Percentiles rank a stretch among this genome's conserved stretches.
Conservation (phyloP, 2,113 vertebrate genomes). For the Siniperca chuatsi region DNA sequence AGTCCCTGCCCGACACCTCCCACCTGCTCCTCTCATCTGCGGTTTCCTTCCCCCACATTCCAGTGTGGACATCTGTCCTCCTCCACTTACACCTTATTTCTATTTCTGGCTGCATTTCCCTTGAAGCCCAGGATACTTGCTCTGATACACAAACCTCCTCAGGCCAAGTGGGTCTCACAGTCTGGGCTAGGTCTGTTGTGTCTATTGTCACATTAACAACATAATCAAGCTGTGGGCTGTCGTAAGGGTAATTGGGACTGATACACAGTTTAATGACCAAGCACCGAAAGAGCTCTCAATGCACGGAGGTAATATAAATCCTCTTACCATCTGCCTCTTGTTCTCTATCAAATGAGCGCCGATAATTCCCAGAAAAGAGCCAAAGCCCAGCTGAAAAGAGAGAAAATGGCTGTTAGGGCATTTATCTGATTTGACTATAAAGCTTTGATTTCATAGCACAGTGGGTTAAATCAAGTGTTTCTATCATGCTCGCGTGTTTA, state of each 20-base stretch:
- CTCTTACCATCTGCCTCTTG: conserved; percentile 98
- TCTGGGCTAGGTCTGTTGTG: conserved; percentile 8
- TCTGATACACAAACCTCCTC: conserved; percentile 46
- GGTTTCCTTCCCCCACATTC: conserved; percentile 76
- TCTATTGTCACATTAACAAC: conserved; percentile 25
- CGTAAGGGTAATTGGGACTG: conserved; percentile 23
- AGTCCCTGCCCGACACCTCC: conserved; percentile 30
- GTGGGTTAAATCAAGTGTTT: conserved; percentile 2
- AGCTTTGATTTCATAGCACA: conserved; percentile 9
- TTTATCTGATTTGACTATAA: conserved; percentile 28
- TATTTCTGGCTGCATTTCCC: conserved; percentile 80
- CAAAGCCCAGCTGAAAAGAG: conserved; percentile 94
- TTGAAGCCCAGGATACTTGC: conserved; percentile 59
- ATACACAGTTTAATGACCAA: conserved; percentile 21
- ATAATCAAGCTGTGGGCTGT: conserved; percentile 27
- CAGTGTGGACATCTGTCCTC: conserved; percentile 75
- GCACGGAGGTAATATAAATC: conserved; percentile 72
- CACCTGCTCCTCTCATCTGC: conserved; percentile 68
- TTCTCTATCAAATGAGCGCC: conserved; percentile 98
- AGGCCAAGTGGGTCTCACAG: neutral
- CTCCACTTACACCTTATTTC: conserved; percentile 80
- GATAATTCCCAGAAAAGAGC: conserved; percentile 98
- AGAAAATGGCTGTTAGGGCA: conserved; percentile 52
- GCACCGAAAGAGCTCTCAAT: conserved; percentile 40
- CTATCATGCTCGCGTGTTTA: neutral